phyloP scores from a whole-genome alignment of 2,888 invertebrate genomes.

The Phyllotreta cruciferae region DNA sequence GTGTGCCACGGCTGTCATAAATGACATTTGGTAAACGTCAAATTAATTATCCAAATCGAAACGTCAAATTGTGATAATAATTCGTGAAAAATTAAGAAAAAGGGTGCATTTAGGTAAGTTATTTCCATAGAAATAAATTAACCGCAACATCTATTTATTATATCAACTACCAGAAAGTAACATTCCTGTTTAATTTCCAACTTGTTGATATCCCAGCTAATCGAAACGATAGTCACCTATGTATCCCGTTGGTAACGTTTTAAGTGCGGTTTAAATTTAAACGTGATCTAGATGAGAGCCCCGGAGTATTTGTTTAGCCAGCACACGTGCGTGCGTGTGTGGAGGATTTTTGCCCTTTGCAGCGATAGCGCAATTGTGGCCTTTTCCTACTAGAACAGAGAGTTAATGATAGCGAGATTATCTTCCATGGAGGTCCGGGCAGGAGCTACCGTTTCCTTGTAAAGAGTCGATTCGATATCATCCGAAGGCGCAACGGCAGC shows the following conservation, averaged over 20 bases:
- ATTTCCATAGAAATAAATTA: too few relatives aligned
- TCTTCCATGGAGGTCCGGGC: constrained; percentile 43
- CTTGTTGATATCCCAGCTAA: too few relatives aligned
- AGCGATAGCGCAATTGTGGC: constrained; percentile 33
- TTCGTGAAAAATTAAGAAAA: too few relatives aligned
- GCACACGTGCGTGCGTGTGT: constrained; percentile 18
- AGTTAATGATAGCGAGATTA: constrained; percentile 45
- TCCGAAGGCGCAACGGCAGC: constrained; percentile 36
- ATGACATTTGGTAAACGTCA: too few relatives aligned
- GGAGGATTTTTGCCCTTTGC: constrained; percentile 33
- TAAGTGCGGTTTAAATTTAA: constrained; percentile 3
- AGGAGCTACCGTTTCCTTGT: constrained; percentile 44
- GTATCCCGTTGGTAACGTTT: not conserved
- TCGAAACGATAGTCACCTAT: too few relatives aligned
- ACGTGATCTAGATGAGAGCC: constrained; percentile 31
- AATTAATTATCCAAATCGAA: too few relatives aligned
- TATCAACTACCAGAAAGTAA: too few relatives aligned
- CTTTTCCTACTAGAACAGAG: constrained; percentile 36
- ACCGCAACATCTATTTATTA: too few relatives aligned
- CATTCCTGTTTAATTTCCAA: too few relatives aligned
- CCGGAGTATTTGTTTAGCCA: constrained; percentile 27
- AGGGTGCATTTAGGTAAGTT: too few relatives aligned
- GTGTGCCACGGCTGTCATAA: too few relatives aligned
- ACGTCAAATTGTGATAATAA: too few relatives aligned
- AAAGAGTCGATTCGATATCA: constrained; percentile 41